These are phyloP conservation scores for Eupsilia transversa DNA, from an alignment of 2,888 invertebrate species.

Conservation along the genomic window DNA sequence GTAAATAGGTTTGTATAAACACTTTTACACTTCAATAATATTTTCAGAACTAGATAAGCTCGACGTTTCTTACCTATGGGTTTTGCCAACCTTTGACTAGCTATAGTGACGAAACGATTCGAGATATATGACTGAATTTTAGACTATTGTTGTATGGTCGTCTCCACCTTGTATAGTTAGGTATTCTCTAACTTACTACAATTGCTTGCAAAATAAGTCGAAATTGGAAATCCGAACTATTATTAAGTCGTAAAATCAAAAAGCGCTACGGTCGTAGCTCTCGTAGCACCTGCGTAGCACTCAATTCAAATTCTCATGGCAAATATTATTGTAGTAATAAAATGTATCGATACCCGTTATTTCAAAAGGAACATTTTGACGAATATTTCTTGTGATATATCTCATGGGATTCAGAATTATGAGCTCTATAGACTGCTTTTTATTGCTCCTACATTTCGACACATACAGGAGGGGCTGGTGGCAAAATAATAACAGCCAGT, in stretches of 20 bases:
- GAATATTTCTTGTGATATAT: background rate
- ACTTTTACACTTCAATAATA: too few species aligned
- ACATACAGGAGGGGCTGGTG: background rate
- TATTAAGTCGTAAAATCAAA: conserved; percentile 17
- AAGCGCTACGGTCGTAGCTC: conserved; percentile 23
- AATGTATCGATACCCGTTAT: conserved; percentile 13
- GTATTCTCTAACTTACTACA: background rate
- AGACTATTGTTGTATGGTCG: too few species aligned
- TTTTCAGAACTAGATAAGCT: too few species aligned
- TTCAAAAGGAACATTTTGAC: background rate
- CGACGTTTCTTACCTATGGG: too few species aligned
- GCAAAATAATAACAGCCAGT: too few species aligned
- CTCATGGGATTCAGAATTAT: background rate
- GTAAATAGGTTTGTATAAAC: too few species aligned
- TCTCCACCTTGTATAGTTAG: too few species aligned
- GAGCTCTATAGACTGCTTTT: background rate
- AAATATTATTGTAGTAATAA: conserved; percentile 1
- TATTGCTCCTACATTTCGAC: background rate
- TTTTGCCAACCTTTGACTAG: too few species aligned
- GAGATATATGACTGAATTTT: too few species aligned
- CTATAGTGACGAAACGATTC: too few species aligned
- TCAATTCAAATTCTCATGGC: conserved; percentile 13
- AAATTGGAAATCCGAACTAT: background rate
- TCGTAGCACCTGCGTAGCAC: conserved; percentile 32
- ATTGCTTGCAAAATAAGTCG: too few species aligned